A percentile compares a stretch with the other conserved stretches of the same genome.
Evolutionary conservation across 2,888 invertebrate genomes (phyloP).

Genomic region (Diogma glabrata): DNA sequence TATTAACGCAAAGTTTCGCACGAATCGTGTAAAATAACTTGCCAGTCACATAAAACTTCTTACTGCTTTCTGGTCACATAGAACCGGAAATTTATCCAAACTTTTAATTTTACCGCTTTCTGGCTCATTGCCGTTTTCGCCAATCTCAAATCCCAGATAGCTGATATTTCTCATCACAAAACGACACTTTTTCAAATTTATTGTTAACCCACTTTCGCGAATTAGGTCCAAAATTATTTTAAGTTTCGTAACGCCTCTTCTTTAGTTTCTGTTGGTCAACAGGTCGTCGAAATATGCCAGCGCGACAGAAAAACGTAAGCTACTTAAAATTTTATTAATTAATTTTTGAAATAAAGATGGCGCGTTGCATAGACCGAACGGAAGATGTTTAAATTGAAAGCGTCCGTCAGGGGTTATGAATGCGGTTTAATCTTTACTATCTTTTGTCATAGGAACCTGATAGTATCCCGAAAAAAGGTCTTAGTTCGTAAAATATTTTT

Average conservation of each 20-base stretch:
- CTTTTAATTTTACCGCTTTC: background rate
- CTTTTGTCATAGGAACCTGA: too few species aligned
- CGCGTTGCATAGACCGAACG: too few species aligned
- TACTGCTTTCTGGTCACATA: background rate
- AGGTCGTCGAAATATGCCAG: background rate
- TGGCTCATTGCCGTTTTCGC: background rate
- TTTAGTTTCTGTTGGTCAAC: background rate
- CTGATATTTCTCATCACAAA: background rate
- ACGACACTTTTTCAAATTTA: background rate
- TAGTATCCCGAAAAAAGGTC: too few species aligned
- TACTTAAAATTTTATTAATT: too few species aligned
- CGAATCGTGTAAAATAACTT: background rate
- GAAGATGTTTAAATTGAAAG: too few species aligned
- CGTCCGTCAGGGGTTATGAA: too few species aligned
- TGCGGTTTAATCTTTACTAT: too few species aligned
- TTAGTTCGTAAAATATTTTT: too few species aligned
- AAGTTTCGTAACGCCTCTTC: background rate
- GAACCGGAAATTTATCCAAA: too few species aligned
- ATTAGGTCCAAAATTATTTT: background rate
- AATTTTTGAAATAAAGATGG: too few species aligned
- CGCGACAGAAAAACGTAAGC: background rate
- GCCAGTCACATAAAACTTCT: conserved; percentile 8
- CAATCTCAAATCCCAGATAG: background rate
- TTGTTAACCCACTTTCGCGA: background rate
- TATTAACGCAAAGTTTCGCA: background rate